Percentiles rank a stretch among this genome's conserved stretches.
Evolutionary conservation across 2,888 invertebrate species (phyloP).

Genomic region (Pammene aurita): DNA sequence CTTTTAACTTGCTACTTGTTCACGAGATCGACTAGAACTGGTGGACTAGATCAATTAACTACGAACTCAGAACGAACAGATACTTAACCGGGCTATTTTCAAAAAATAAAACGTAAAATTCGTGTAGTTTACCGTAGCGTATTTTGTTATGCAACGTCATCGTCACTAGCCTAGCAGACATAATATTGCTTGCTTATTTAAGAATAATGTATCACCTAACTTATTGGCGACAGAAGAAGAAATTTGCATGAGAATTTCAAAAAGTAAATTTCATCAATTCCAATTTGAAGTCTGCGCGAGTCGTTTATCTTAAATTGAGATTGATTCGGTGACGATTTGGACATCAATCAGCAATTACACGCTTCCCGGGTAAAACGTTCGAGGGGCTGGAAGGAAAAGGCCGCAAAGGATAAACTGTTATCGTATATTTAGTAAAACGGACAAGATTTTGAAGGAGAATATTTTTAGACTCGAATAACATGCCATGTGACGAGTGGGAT

Average conservation of each 20-base stretch:
- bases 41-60: not conserved
- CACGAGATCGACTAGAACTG: not conserved
- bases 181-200: not conserved
- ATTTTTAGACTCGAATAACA: not conserved
- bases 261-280: conserved; percentile 56
- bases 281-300: conserved; percentile 57
- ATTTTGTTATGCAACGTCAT: too few relatives aligned
- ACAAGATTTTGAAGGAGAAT: conserved; percentile 6
- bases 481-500: not conserved
- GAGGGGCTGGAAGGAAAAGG: conserved; percentile 5
- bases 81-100: not conserved
- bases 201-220: not conserved
- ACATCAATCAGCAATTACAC: conserved; percentile 70
- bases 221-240: not conserved
- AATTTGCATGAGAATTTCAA: conserved; percentile 27
- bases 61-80: not conserved
- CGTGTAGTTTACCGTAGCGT: too few relatives aligned
- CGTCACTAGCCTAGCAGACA: not conserved
- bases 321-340: conserved; percentile 56
- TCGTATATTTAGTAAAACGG: not conserved
- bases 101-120: too few relatives aligned
- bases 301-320: conserved; percentile 63
- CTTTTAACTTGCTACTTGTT: not conserved
- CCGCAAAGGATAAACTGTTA: conserved; percentile 4
- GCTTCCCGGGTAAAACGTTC: conserved; percentile 45